Conservation (phyloP, 2,797 vertebrate genomes). For the Mormyrops attenuatus region DNA sequence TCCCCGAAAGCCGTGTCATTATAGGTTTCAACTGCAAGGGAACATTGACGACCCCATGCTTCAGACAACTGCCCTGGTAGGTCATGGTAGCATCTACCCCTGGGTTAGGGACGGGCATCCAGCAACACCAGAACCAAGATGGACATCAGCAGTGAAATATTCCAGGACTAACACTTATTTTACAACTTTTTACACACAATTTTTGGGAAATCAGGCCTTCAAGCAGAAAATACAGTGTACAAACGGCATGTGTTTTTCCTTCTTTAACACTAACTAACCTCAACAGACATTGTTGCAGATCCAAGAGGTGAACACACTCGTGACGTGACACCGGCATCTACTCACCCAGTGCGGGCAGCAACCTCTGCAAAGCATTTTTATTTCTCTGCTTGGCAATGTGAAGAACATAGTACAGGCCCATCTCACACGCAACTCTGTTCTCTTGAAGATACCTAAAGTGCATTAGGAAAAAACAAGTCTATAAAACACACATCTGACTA, state of each 20-base stretch:
- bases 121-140: neutral
- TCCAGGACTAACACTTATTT: neutral
- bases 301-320: neutral
- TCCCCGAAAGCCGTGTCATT: conserved; percentile 89
- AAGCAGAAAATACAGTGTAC: neutral
- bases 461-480: neutral
- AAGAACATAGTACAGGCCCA: conserved; percentile 89
- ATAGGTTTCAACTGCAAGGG: conserved; percentile 77
- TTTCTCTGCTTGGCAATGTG: conserved; percentile 93
- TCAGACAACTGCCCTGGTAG: neutral
- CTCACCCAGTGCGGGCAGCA: conserved; percentile 83
- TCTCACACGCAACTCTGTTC: conserved; percentile 90
- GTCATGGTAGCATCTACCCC: neutral
- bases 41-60: neutral
- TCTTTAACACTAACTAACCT: neutral
- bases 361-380: conserved; percentile 84
- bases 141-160: neutral
- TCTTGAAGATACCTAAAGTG: conserved; percentile 79
- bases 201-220: neutral
- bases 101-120: neutral
- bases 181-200: neutral
- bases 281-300: neutral
- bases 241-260: neutral
- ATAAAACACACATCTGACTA: neutral
- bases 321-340: too few relatives aligned